Evolutionary conservation across 2,113 vertebrate species (phyloP).

Genomic region (Colistium nudipinnis): DNA sequence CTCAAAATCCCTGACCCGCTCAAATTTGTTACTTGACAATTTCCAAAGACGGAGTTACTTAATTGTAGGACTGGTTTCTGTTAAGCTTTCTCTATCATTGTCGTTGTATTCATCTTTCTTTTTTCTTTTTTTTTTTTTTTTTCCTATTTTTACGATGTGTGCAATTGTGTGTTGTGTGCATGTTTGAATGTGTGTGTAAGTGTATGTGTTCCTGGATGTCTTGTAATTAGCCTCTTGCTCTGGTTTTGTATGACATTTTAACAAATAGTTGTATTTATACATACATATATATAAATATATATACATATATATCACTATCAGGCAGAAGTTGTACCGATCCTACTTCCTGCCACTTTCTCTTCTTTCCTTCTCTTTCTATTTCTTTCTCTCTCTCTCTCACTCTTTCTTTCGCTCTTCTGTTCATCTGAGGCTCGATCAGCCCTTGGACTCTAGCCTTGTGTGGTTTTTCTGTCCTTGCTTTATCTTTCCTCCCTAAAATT

Average conservation of each 20-base stretch:
- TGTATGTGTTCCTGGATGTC: slow-evolving; percentile 34
- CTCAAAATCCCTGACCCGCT: slow-evolving; percentile 29
- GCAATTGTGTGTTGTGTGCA: neutral
- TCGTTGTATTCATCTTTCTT: slow-evolving; percentile 64
- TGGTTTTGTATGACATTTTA: slow-evolving; percentile 76
- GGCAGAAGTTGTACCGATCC: slow-evolving; percentile 34
- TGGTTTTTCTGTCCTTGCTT: slow-evolving; percentile 55
- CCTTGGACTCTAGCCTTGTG: neutral
- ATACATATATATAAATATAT: too few relatives aligned
- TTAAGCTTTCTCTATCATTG: slow-evolving; percentile 62
- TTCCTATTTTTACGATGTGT: slow-evolving; percentile 3
- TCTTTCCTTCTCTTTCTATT: slow-evolving; percentile 20
- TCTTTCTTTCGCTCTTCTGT: neutral
- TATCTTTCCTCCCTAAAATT: slow-evolving; percentile 74
- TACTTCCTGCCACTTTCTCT: slow-evolving; percentile 34
- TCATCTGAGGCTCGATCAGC: slow-evolving; percentile 1
- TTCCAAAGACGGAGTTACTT: slow-evolving; percentile 60
- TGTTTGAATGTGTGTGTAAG: slow-evolving; percentile 11
- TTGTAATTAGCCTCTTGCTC: slow-evolving; percentile 77
- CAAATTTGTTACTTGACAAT: slow-evolving; percentile 70
- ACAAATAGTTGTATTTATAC: slow-evolving; percentile 71
- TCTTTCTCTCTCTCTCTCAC: neutral
- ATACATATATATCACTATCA: slow-evolving; percentile 69
- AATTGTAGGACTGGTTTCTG: slow-evolving; percentile 60
- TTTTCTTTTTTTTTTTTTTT: slow-evolving; percentile 24